Evolutionary conservation across 2,113 vertebrate species (phyloP), one percentile per base, ranked within the genome.

Genomic region (Kryptolebias marmoratus): DNA sequence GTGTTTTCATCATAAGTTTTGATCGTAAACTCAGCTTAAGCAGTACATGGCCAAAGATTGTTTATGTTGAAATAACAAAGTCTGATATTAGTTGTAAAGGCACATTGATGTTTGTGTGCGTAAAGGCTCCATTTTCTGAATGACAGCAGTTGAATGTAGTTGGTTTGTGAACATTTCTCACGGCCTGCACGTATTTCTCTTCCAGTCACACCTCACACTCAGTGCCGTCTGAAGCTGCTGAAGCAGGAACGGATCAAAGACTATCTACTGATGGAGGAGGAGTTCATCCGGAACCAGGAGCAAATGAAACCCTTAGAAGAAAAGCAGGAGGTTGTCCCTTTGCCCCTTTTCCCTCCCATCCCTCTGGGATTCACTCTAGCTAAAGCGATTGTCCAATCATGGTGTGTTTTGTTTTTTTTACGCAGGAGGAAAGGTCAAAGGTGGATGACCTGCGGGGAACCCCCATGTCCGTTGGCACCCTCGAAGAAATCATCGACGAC

Each of bases 221-320:
- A 99, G 64, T 99, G 98, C 89, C 94, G 97, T 5, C 92, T 99
- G 73, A 99, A 99, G 82, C 83, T 99, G 59, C 73, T 99, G 80
- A 99, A 99, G 62, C 85, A 97, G 81, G 98, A 99, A 86, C 94
- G 97, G 64, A 99, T 99, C 87, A 99, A 99, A 91, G 98, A 99
- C 83, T 99, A 98, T 4, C 94, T 99, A 27, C 90, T 99, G 71
- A 99, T 99, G 98, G 98, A 99, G 79, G 97, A 99, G 81, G 97
- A 99, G 76, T 99, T 99, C 87, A 99, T 99, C 88, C 94, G 98
- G 79, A 99, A 99, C 83, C 98, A 99, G 91, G 98, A 99, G 80
- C 97, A 99, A 70, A 99, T 99, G 97, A 99, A 99, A 84, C 98
- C 98, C 16, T 87, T 99, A 78, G 98, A 99, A 89, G 97, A 99